Evolutionary conservation across 1,140 invertebrate species (phyloP).

Genomic region (Yoshiicerus persimilis): DNA sequence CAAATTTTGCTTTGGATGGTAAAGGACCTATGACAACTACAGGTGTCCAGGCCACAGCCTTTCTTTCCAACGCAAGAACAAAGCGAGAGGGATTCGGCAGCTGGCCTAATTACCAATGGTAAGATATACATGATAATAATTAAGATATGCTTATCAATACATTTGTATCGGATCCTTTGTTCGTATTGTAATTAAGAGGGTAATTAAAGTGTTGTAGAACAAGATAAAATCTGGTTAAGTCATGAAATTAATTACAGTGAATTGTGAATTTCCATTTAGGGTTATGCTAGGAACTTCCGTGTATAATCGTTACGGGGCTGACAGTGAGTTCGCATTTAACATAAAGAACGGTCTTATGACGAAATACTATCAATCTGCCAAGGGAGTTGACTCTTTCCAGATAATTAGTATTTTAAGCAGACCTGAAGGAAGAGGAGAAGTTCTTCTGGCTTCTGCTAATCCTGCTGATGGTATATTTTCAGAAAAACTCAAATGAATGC

Average conservation of each 20-base stretch:
- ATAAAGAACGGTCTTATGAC: conserved; percentile 30
- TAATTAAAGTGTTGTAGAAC: neutral
- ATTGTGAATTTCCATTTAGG: neutral
- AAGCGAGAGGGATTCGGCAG: conserved; percentile 34
- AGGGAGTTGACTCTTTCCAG: conserved; percentile 36
- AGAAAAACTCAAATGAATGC: too few relatives aligned
- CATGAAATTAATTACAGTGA: neutral
- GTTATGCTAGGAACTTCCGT: conserved; percentile 27
- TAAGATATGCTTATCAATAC: neutral
- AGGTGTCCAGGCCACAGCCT: conserved; percentile 24
- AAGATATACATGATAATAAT: neutral
- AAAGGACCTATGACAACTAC: conserved; percentile 27
- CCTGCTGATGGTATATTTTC: conserved; percentile 61
- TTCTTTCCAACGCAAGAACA: conserved; percentile 24
- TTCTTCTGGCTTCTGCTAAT: conserved; percentile 73
- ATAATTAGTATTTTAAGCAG: conserved; percentile 75
- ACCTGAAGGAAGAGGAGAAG: conserved; percentile 78
- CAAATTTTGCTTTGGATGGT: conserved; percentile 32
- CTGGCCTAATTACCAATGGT: conserved; percentile 52
- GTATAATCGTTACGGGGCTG: conserved; percentile 35
- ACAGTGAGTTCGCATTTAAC: conserved; percentile 40
- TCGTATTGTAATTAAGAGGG: neutral
- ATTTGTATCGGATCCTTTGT: neutral
- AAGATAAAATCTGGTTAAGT: too few relatives aligned
- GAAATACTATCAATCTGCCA: conserved; percentile 34